Percentiles rank a stretch among this genome's conserved stretches.
phyloP scores from a whole-genome alignment of 2,797 vertebrate species.

The Crocodylus rhombifer region DNA sequence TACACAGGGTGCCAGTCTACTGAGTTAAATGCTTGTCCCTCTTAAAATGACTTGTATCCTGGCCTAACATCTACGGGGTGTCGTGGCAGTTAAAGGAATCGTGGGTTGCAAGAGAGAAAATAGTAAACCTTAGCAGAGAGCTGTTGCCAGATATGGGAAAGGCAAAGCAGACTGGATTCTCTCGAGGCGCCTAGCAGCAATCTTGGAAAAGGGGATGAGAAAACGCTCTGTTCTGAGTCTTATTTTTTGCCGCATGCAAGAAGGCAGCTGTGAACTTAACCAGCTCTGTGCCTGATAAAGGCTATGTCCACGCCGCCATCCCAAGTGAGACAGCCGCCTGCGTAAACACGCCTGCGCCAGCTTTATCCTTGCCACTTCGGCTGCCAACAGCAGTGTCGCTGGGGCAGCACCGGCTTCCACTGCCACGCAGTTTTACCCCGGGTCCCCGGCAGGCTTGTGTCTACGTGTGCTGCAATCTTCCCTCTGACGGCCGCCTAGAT shows the following conservation, averaged over 20 bases:
- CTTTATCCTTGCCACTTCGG: neutral
- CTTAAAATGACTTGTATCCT: neutral
- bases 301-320: fast-evolving
- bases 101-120: neutral
- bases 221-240: neutral
- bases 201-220: neutral
- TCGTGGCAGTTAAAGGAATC: neutral
- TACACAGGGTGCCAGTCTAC: neutral
- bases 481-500: fast-evolving
- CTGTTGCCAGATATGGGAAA: neutral
- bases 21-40: neutral
- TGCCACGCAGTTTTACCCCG: too few relatives aligned
- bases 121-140: neutral
- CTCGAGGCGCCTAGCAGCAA: neutral
- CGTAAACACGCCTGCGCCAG: fast-evolving
- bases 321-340: fast-evolving
- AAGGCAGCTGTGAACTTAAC: neutral
- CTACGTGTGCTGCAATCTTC: fast-evolving
- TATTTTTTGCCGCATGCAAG: neutral
- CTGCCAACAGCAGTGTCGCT: neutral
- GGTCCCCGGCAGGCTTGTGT: too few relatives aligned
- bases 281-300: fast-evolving
- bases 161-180: neutral
- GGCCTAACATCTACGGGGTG: neutral
- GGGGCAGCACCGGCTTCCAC: neutral